Base-by-base conservation (phyloP, 2,113 vertebrate genomes). In the Pteruthius melanotis region DNA sequence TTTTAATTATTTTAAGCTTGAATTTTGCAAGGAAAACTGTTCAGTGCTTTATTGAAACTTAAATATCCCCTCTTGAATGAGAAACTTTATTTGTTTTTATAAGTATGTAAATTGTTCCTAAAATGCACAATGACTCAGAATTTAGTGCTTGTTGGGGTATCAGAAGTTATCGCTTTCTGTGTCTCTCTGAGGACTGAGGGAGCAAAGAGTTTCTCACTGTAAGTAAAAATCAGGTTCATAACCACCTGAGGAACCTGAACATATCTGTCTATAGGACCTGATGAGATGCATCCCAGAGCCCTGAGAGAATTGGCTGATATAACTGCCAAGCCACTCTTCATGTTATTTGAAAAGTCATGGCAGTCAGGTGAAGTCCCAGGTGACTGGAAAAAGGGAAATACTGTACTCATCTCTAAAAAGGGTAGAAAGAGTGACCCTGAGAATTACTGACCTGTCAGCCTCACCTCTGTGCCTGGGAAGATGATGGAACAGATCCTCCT, bases 161-260 rank as follows among this genome's bases (percentile, higher is more conserved):
- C 27, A 68, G 39, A 9, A 87, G 28, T 7, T 24, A 42, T 66
- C 0, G 1, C 4, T 1, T 0, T n/a, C 68, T 74, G 15, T 71
- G 13, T 31, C 7, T 71, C 10, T 44, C 31, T 5, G 1, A 53
- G 30, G 17, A 23, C 11, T 31, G 26, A 12, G 28, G 30, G 23
- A 60, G 30, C 1, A 2, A 66, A 60, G 27, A 28, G 14, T n/a
- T 69, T 68, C n/a, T 17, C 14, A 27, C 30, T 47, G 21, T 27
- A 31, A 27, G 20, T 61, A 39, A 49, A 39, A 22, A 8, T 22
- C 40, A 22, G 8, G 2, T 47, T 61, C 20, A 40, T 31, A 3
- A 26, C 21, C 21, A 13, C 14, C n/a, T 76, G 54, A 69, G 54
- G 21, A 69, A 35, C 21, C 35, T 61, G 30, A 27, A 13, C 1